Evolutionary conservation across 2,888 invertebrate species (phyloP).

Genomic region (Hypsopygia costalis): DNA sequence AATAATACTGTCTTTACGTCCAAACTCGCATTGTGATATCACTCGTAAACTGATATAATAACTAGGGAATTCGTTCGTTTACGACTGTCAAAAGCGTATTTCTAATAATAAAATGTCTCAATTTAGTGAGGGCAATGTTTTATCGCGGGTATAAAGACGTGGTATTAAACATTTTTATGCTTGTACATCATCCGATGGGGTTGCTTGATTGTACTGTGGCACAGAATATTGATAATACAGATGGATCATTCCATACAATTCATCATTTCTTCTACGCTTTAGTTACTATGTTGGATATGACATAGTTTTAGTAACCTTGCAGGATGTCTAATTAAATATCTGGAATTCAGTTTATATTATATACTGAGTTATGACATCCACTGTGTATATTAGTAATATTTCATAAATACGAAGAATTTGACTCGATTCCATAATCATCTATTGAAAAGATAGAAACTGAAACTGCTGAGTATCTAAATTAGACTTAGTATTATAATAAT

Average conservation of each 20-base stretch:
- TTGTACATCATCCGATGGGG: conserved; percentile 52
- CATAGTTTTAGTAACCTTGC: too few species aligned
- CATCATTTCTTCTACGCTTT: too few species aligned
- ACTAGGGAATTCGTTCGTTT: conserved; percentile 59
- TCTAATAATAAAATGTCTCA: conserved; percentile 78
- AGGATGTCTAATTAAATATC: too few species aligned
- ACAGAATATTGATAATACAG: not conserved
- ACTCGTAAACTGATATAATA: conserved; percentile 70
- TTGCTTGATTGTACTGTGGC: conserved; percentile 27
- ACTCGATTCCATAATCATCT: too few species aligned
- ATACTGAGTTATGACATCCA: too few species aligned
- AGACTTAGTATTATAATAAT: too few species aligned
- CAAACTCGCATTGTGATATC: conserved; percentile 51
- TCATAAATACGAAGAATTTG: too few species aligned
- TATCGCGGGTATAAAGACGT: conserved; percentile 63
- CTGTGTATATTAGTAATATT: too few species aligned
- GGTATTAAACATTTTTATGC: conserved; percentile 60
- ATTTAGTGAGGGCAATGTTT: conserved; percentile 71
- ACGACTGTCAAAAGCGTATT: conserved; percentile 75
- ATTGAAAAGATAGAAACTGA: too few species aligned
- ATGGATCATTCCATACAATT: not conserved
- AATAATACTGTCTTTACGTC: conserved; percentile 28
- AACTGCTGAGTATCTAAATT: too few species aligned
- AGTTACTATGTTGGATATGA: too few species aligned
- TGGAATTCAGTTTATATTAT: too few species aligned